Conservation (phyloP, 2,113 vertebrate genomes). For the Sterrhoptilus dennistouni region DNA sequence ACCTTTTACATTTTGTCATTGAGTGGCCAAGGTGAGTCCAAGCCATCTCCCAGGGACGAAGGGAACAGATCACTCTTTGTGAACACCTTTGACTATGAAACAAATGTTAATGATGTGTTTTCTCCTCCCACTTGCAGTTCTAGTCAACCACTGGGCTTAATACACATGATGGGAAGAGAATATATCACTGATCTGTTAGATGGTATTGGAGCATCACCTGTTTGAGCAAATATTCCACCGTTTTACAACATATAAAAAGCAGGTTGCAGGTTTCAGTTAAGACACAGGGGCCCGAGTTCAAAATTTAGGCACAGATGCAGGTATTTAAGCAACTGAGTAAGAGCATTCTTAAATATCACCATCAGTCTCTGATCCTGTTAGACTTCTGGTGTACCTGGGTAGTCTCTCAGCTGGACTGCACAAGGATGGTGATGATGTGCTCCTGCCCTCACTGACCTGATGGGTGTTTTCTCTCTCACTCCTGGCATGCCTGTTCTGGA, state of each 20-base stretch:
- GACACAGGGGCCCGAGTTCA: background rate
- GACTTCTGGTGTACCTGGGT: background rate
- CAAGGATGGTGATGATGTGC: background rate
- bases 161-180: background rate
- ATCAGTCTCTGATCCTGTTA: background rate
- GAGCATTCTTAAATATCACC: background rate
- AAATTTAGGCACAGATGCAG: background rate
- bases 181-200: background rate
- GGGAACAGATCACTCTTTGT: background rate
- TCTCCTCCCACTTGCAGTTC: background rate
- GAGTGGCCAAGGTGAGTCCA: background rate
- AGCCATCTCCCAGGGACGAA: fast-evolving
- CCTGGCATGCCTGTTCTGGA: background rate
- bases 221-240: background rate
- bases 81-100: background rate
- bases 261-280: background rate
- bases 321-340: background rate
- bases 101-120: background rate
- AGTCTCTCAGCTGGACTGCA: background rate
- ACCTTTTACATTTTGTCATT: background rate
- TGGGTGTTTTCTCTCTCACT: background rate
- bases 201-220: background rate
- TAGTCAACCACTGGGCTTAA: background rate
- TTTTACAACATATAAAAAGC: background rate
- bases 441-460: background rate